phyloP scores from a whole-genome alignment of 2,113 vertebrate genomes.

The Mobula hypostoma region DNA sequence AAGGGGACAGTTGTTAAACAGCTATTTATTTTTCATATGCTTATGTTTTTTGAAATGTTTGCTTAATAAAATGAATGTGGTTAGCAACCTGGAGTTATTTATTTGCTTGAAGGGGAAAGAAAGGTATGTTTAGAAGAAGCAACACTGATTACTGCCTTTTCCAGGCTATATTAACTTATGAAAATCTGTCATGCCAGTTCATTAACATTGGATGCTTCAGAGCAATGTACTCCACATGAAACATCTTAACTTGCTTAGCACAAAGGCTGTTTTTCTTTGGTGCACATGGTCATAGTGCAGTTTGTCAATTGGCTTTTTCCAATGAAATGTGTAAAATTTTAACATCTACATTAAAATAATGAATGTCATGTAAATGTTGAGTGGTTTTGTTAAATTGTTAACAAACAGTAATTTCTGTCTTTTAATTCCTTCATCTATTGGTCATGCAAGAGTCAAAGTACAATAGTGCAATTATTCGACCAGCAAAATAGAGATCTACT shows the following conservation, averaged over 20 bases:
- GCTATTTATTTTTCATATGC: slow-evolving; percentile 35
- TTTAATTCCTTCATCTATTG: not conserved
- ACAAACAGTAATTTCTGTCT: not conserved
- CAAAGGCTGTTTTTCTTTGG: not conserved
- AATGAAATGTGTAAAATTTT: not conserved
- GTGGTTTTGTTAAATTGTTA: not conserved
- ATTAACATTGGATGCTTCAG: not conserved
- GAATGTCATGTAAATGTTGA: not conserved
- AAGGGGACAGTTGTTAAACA: not conserved
- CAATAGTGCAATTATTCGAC: too few species aligned
- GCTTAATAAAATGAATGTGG: slow-evolving; percentile 16
- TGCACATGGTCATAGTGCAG: not conserved
- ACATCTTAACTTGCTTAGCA: not conserved
- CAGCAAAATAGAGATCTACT: too few species aligned
- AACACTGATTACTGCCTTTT: not conserved
- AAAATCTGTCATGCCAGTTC: not conserved
- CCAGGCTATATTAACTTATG: not conserved
- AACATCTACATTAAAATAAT: not conserved
- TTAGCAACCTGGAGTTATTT: not conserved
- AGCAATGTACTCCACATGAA: not conserved
- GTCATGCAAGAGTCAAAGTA: not conserved
- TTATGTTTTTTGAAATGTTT: not conserved
- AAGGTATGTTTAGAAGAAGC: not conserved
- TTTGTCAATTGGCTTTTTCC: not conserved
- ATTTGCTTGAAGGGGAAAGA: not conserved